Evolutionary conservation across 2,797 vertebrate genomes (phyloP).

Genomic region (Myotis daubentonii): DNA sequence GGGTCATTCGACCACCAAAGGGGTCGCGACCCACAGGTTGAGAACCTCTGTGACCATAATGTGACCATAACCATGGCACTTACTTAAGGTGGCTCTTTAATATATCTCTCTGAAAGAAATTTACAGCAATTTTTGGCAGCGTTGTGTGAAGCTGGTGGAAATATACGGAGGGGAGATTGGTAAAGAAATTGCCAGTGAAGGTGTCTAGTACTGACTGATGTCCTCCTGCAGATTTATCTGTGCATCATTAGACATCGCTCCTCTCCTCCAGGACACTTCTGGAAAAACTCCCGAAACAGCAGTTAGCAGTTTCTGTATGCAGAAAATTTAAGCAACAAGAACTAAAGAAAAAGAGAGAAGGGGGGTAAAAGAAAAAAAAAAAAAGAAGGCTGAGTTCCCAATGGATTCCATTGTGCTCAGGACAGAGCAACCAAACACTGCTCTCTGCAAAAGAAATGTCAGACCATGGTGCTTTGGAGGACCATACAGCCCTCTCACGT

Average conservation of each 20-base stretch:
- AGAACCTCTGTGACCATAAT: not conserved
- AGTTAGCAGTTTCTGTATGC: not conserved
- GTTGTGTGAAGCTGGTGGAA: not conserved
- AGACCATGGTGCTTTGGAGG: conserved; percentile 39
- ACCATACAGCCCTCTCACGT: conserved; percentile 64
- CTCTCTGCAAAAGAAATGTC: conserved; percentile 63
- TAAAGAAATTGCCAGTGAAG: not conserved
- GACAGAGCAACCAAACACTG: conserved; percentile 45
- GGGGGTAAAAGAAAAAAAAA: too few relatives aligned
- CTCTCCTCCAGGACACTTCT: not conserved
- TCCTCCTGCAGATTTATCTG: not conserved
- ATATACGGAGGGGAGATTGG: not conserved
- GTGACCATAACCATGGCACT: not conserved
- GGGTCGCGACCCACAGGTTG: too few relatives aligned
- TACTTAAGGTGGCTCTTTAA: not conserved
- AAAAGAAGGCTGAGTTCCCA: not conserved
- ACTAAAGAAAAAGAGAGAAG: not conserved
- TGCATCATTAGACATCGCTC: not conserved
- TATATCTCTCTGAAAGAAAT: not conserved
- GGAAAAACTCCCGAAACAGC: not conserved
- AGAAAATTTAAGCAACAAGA: not conserved
- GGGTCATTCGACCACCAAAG: too few relatives aligned
- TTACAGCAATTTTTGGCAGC: not conserved
- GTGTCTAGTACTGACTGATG: not conserved
- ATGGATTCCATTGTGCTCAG: conserved; percentile 52